Evolutionary conservation across 2,113 vertebrate genomes (phyloP).

Genomic region (Vulpes ferrilata): DNA sequence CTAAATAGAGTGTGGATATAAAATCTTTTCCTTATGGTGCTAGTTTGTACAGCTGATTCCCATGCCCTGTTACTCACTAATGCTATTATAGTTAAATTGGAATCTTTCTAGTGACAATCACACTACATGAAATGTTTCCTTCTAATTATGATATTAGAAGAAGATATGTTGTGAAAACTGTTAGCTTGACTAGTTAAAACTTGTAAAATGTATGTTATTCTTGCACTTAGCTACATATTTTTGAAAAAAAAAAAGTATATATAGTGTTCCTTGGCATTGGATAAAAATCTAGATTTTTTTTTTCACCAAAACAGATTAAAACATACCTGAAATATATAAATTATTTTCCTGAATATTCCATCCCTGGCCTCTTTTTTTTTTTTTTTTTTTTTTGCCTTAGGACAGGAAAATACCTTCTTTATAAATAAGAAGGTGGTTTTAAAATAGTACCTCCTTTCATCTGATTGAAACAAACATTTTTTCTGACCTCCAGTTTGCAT

Average conservation of each 20-base stretch:
- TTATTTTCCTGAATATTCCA: neutral
- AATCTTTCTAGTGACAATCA: conserved; percentile 55
- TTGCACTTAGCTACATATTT: conserved; percentile 11
- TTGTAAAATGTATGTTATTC: conserved; percentile 23
- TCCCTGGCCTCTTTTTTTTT: neutral
- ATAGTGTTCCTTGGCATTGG: neutral
- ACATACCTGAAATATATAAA: neutral
- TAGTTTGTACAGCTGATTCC: conserved; percentile 52
- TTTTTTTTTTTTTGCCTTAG: neutral
- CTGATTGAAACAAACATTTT: neutral
- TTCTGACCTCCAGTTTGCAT: neutral
- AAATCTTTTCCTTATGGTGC: conserved; percentile 2
- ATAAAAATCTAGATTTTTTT: conserved; percentile 51
- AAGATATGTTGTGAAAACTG: conserved; percentile 70
- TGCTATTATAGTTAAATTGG: conserved; percentile 67
- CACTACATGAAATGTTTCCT: conserved; percentile 46
- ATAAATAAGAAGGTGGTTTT: neutral
- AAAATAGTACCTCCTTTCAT: neutral
- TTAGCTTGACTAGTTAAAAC: conserved; percentile 67
- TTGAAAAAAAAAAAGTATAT: conserved; percentile 47
- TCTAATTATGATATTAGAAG: conserved; percentile 69
- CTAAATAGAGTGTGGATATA: conserved; percentile 3
- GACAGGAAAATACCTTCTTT: neutral
- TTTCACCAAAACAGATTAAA: neutral
- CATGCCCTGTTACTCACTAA: conserved; percentile 46